Percentiles rank a stretch among this genome's conserved stretches.
Conservation (phyloP, 2,797 vertebrate genomes). For the Argentina silus region DNA sequence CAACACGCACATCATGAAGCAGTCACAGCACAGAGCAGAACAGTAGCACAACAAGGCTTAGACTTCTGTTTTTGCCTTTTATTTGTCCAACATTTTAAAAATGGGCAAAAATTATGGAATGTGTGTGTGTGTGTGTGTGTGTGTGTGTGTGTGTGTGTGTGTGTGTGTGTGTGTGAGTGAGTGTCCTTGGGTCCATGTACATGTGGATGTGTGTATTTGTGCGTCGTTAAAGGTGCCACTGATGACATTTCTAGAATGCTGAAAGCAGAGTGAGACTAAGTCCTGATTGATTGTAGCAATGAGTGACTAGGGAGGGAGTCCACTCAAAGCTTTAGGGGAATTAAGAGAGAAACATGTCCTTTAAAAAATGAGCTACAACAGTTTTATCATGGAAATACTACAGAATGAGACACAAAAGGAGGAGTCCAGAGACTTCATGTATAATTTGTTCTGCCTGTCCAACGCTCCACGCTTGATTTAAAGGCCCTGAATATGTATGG, state of each 20-base stretch:
- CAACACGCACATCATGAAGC: slow-evolving; percentile 22
- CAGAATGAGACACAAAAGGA: slow-evolving; percentile 52
- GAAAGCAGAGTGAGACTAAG: slow-evolving; percentile 45
- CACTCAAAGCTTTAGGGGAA: slow-evolving; percentile 44
- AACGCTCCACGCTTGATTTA: slow-evolving; percentile 68
- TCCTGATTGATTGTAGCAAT: slow-evolving; percentile 49
- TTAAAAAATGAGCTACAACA: slow-evolving; percentile 30
- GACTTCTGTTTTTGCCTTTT: not conserved
- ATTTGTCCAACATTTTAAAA: not conserved
- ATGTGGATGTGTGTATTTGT: not conserved
- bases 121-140: not conserved
- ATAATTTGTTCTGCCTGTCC: slow-evolving; percentile 81
- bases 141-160: slow-evolving; percentile 9
- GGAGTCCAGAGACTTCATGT: slow-evolving; percentile 79
- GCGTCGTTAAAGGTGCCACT: slow-evolving; percentile 38
- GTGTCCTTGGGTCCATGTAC: not conserved
- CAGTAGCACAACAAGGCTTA: slow-evolving; percentile 6
- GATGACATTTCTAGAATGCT: slow-evolving; percentile 43
- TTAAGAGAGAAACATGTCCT: slow-evolving; percentile 46
- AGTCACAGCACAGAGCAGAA: slow-evolving; percentile 14
- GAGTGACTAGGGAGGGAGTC: slow-evolving; percentile 47
- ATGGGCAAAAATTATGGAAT: slow-evolving; percentile 6
- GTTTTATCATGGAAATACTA: slow-evolving; percentile 59
- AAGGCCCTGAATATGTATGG: slow-evolving; percentile 78
- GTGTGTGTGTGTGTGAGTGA: slow-evolving; percentile 1